Evolutionary conservation across 2,797 vertebrate species (phyloP).

Genomic region (Limnodromus scolopaceus): DNA sequence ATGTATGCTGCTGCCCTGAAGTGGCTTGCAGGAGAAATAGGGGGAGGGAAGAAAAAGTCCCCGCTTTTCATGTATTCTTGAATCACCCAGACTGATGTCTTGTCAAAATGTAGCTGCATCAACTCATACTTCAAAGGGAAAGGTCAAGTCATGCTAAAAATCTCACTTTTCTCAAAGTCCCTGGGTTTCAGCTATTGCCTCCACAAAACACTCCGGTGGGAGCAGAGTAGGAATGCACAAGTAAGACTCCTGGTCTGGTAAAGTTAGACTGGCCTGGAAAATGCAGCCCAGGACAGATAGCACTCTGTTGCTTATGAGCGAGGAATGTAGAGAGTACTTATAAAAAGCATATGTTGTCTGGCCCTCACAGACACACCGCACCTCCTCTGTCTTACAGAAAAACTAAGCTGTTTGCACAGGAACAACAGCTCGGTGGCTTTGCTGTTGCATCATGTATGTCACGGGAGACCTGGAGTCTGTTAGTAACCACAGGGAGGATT

Average conservation of each 20-base stretch:
- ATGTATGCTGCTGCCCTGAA: background rate
- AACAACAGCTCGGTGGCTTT: background rate
- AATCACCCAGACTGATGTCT: background rate
- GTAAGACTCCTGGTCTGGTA: background rate
- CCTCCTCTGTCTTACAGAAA: background rate
- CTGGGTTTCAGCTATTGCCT: background rate
- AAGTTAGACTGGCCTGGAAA: background rate
- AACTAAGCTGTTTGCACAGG: background rate
- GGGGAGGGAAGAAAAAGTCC: background rate
- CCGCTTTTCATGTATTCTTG: background rate
- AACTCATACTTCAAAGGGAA: conserved; percentile 2
- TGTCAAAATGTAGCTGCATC: conserved; percentile 30
- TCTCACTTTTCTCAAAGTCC: background rate
- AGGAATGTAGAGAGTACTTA: background rate
- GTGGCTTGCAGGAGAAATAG: background rate
- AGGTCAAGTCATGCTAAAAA: conserved; percentile 12
- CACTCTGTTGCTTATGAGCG: background rate
- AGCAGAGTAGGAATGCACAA: background rate
- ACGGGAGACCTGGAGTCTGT: background rate
- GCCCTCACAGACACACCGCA: background rate
- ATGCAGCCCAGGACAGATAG: background rate
- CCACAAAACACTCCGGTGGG: background rate
- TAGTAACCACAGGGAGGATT: background rate
- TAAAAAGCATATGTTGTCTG: background rate
- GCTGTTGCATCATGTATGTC: background rate